These are phyloP conservation scores for Orchesella flavescens DNA, from an alignment of 2,888 invertebrate genomes.

Conservation along the genomic window DNA sequence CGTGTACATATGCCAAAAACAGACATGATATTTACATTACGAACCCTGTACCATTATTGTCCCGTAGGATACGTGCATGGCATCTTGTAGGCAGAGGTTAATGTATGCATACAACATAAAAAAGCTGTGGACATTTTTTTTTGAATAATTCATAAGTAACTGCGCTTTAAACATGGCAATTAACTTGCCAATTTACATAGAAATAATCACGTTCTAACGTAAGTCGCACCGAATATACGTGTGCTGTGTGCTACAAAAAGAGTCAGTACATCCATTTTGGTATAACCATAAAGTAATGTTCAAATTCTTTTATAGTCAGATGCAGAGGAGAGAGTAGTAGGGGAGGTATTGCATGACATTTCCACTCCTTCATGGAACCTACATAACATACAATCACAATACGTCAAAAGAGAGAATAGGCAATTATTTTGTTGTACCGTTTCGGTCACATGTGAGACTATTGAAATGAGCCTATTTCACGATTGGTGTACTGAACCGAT, in stretches of 20 bases:
- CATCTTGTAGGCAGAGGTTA: constrained; percentile 22
- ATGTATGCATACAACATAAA: constrained; percentile 13
- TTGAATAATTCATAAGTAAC: constrained; percentile 60
- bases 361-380: neutral
- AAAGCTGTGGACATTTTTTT: constrained; percentile 28
- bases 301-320: neutral
- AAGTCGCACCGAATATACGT: neutral
- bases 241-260: neutral
- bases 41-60: constrained; percentile 10
- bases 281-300: too few relatives aligned
- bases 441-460: constrained; percentile 23
- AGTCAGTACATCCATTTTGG: neutral
- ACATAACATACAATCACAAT: neutral
- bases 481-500: neutral
- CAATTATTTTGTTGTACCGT: constrained; percentile 47
- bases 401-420: constrained; percentile 18
- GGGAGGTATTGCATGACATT: neutral
- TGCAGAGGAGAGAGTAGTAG: neutral
- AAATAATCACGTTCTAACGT: constrained; percentile 35
- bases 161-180: constrained; percentile 57
- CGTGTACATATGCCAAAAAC: constrained; percentile 34
- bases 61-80: neutral
- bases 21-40: constrained; percentile 27
- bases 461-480: neutral
- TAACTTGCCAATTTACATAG: constrained; percentile 47